Evolutionary conservation across 2,797 vertebrate genomes (phyloP), one percentile per base, ranked within the genome.

Genomic region (Notolepis coatsorum): DNA sequence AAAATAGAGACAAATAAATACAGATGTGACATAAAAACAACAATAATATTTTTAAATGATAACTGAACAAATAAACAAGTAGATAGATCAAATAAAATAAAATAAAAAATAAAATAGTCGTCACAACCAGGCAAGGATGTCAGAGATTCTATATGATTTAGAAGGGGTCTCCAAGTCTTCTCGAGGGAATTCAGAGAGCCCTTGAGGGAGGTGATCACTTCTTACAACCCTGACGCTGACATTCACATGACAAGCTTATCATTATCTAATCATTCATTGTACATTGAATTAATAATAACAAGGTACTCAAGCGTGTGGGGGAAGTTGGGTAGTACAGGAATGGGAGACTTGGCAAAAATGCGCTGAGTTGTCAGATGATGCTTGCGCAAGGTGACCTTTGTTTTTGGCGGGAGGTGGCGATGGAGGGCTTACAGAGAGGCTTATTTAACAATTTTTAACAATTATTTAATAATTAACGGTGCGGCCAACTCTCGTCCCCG

Each of bases 231-330:
- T 2, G 35, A 68, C 60, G 65, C 46, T 72, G 63, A 82, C 69
- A 82, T 75, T 76, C 71, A 51, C 65, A 61, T 73, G 71, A 83
- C 81, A 81, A 61, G 72, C 79, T 84, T 65, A 76, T 86, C 67
- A 73, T 84, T 62, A 48, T 47, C 61, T 71, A 81, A 89, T 90
- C 75, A 84, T 65, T 79, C 30, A 69, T 73, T 63, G 54, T 25
- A 71, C 30, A 61, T 85, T 35, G 84, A 81, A 79, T 89, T 81
- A 87, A 82, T 81, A 87, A 82, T 83, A 70, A 61, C 33, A 56
- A 50, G 31, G 21, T 61, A 28, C 5, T 27, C 50, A 69, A 25
- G 33, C 8, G 17, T 47, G 55, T 57, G 38, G 20, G 10, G 48
- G 64, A 68, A 45, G 25, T 10, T 2, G 28, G 52, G 25, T 33